phyloP scores from a whole-genome alignment of 2,797 vertebrate species.

The Apodemus agrarius region DNA sequence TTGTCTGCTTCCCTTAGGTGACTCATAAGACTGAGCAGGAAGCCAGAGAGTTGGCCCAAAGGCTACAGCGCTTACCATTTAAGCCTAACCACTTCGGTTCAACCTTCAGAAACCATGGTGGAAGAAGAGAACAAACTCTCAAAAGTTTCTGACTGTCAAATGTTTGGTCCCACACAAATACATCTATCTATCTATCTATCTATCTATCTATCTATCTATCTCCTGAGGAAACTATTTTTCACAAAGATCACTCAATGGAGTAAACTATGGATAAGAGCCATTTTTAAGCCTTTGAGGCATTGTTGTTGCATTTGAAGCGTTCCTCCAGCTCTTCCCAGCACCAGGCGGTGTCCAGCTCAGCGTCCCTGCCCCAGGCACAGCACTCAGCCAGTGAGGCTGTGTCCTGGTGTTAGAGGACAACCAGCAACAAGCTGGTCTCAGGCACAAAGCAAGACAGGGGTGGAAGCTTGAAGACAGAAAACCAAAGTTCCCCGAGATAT shows the following conservation, averaged over 20 bases:
- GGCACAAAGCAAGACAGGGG: not conserved
- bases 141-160: not conserved
- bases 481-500: not conserved
- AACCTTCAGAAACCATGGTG: not conserved
- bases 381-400: not conserved
- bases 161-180: no score
- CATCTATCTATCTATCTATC: not conserved
- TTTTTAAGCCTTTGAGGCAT: not conserved
- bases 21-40: not conserved
- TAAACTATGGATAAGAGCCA: not conserved
- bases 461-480: not conserved
- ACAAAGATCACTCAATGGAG: not conserved
- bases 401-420: fast-evolving
- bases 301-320: not conserved
- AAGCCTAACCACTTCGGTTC: not conserved
- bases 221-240: not conserved
- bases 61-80: not conserved
- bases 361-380: not conserved
- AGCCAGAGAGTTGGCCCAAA: not conserved
- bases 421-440: not conserved
- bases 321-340: not conserved
- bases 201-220: not conserved
- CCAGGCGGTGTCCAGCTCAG: not conserved
- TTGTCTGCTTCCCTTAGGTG: not conserved
- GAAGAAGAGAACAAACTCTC: not conserved